Evolutionary conservation across 2,113 vertebrate species (phyloP), one percentile per base, ranked within the genome.

Genomic region (Cheilinus undulatus): DNA sequence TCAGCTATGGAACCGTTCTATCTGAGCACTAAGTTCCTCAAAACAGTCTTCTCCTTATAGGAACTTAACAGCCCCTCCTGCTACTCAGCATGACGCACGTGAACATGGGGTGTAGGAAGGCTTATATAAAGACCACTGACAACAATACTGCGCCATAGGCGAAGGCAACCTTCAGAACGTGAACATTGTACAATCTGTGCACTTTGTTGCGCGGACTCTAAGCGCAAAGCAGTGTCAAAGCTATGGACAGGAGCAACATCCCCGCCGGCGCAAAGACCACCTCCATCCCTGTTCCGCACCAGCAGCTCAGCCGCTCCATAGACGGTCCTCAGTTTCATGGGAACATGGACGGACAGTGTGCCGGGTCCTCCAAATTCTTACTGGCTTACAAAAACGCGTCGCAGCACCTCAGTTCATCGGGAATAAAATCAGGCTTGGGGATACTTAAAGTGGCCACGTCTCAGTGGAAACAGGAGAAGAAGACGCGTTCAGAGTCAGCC

Each of bases 381-480:
- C 58, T 91, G 43, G 87, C 90, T 17, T 93, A 88, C 74, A 91
- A 82, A 77, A 90, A 60, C 75, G 84, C 86, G 3, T 87, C 91
- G 5, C 89, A 93, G 64, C 82, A 85, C 43, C 68, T 92, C n/a
- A 81, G 38, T 52, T 85, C 86, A 0, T 80, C 85, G 1, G 87
- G 91, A 5, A 71, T 93, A 15, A 94, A 92, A 84, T 83, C 88
- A 1, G 91, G 92, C 2, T 74, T 94, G 78, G 90, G 91, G 1
- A 78, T 93, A 5, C 76, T 93, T 0, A 92, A 92, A 74, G 73
- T 92, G 56, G 89, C 88, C 65, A 90, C 89, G 8, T 88, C 86
- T 56, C 92, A 93, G 63, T 92, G 92, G 86, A 93, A 83, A 45
- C 88, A 91, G 50, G 93, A 93, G 0, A 91, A 88, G 72, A 91